Evolutionary conservation across 2,888 invertebrate species (phyloP), one percentile per base, ranked within the genome.

Genomic region (Luffia ferchaultella): DNA sequence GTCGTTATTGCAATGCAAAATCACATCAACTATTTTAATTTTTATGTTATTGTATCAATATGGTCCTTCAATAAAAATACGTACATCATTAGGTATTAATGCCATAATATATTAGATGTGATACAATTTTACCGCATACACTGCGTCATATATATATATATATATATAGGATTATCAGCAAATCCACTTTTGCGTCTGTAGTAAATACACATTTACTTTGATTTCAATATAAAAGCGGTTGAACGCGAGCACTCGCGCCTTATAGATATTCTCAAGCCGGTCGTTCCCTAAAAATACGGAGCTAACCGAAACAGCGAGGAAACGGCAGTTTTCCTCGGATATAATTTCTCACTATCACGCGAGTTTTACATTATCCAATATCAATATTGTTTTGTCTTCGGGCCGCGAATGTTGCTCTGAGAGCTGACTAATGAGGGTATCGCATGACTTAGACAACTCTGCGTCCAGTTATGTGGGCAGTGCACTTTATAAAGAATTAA

Each of bases 351-450:
- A 64, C 61, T 62, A 64, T 66, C 79, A 80, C 79, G 80, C 78
- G 62, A 80, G 76, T 75, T 77, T 76, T 76, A 76, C 78, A 80
- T 80, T 77, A 80, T 71, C 72, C 68, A 77, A 76, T 77, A 79
- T 76, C 78, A 80, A 79, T 79, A 80, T 76, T 77, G 72, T 75
- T 78, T 73, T 69, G 75, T 78, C 76, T 77, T 76, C 77, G 30
- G 68, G 62, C 68, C 67, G 65, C 68, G 67, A 74, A 73, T 72
- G 62, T 62, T 71, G 68, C 64, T 69, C 65, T 60, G 63, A 73
- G 70, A 70, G 65, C 65, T 61, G 61, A 63, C 69, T 79, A 79
- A 80, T 76, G 78, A 74, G 72, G 64, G 67, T 63, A 76, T 79
- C 66, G 54, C 50, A 52, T 52, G 52, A 18, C 9, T 19, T 19